Conservation (phyloP, 1,140 invertebrate genomes). For the Orussus abietinus region DNA sequence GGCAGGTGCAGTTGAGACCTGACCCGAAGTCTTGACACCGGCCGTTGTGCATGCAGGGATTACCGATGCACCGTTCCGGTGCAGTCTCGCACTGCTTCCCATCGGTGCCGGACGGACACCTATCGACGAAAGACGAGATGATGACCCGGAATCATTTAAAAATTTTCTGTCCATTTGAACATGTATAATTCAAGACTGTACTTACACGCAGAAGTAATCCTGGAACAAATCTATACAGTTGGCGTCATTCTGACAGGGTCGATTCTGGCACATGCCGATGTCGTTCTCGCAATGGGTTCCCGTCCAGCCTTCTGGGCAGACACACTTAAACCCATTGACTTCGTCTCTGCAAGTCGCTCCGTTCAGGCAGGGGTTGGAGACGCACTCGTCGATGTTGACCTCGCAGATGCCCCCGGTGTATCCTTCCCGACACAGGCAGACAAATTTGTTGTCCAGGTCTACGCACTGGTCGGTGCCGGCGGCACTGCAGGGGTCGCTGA, state of each 20-base stretch:
- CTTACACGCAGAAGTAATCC: slow-evolving; percentile 94
- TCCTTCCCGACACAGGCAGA: slow-evolving; percentile 87
- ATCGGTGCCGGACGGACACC: slow-evolving; percentile 89
- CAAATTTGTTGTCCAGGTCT: slow-evolving; percentile 84
- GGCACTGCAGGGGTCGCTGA: slow-evolving; percentile 85
- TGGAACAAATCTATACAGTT: slow-evolving; percentile 89
- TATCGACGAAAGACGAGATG: slow-evolving; percentile 27
- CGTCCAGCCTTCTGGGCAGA: slow-evolving; percentile 84
- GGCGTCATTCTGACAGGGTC: slow-evolving; percentile 90
- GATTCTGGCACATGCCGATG: slow-evolving; percentile 78
- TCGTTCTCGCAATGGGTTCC: slow-evolving; percentile 84
- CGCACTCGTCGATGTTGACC: slow-evolving; percentile 84
- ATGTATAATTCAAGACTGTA: too few relatives aligned
- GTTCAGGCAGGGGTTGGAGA: slow-evolving; percentile 82
- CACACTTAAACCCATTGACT: slow-evolving; percentile 79
- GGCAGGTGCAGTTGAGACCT: slow-evolving; percentile 89
- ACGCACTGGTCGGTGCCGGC: slow-evolving; percentile 83
- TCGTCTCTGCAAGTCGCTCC: slow-evolving; percentile 85
- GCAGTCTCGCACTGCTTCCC: slow-evolving; percentile 94
- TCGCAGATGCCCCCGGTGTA: slow-evolving; percentile 83
- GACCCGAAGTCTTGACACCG: slow-evolving; percentile 93
- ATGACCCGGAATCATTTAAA: slow-evolving; percentile 2
- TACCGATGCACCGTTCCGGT: slow-evolving; percentile 91
- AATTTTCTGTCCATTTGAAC: too few relatives aligned
- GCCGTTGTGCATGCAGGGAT: slow-evolving; percentile 93